Evolutionary conservation across 2,888 invertebrate genomes (phyloP).

Genomic region (Drosophila meridionalis): DNA sequence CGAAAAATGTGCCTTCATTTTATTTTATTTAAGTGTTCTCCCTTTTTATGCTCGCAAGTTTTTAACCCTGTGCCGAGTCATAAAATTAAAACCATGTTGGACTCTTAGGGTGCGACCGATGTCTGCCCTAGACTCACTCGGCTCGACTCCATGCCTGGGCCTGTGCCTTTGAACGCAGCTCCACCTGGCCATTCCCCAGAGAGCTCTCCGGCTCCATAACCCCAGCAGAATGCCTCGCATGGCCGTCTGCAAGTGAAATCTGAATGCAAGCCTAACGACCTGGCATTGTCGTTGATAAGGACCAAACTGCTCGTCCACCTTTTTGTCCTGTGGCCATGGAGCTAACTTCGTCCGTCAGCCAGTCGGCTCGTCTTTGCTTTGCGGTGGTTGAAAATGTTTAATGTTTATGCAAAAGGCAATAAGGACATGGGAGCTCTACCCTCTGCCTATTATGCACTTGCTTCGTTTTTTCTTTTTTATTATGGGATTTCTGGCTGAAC

Average conservation of each 20-base stretch:
- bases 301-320: constrained; percentile 55
- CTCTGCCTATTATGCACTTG: constrained; percentile 17
- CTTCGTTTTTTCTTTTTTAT: not conserved
- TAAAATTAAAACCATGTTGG: constrained; percentile 73
- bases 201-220: constrained; percentile 35
- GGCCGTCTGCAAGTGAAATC: constrained; percentile 55
- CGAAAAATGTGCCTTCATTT: constrained; percentile 54
- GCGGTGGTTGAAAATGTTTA: constrained; percentile 54
- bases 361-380: constrained; percentile 33
- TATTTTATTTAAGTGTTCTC: constrained; percentile 57
- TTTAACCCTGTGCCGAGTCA: constrained; percentile 68
- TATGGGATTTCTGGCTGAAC: not conserved
- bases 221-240: constrained; percentile 14
- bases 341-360: constrained; percentile 16
- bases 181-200: constrained; percentile 18
- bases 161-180: constrained; percentile 43
- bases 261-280: constrained; percentile 81
- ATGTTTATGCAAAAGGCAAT: constrained; percentile 55
- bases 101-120: constrained; percentile 60
- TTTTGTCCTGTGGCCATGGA: constrained; percentile 28
- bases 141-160: constrained; percentile 8
- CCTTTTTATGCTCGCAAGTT: constrained; percentile 63
- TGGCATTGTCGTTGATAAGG: constrained; percentile 77
- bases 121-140: constrained; percentile 31
- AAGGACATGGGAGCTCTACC: constrained; percentile 13